phyloP scores from a whole-genome alignment of 2,113 vertebrate genomes.

The Chaetodon auriga region DNA sequence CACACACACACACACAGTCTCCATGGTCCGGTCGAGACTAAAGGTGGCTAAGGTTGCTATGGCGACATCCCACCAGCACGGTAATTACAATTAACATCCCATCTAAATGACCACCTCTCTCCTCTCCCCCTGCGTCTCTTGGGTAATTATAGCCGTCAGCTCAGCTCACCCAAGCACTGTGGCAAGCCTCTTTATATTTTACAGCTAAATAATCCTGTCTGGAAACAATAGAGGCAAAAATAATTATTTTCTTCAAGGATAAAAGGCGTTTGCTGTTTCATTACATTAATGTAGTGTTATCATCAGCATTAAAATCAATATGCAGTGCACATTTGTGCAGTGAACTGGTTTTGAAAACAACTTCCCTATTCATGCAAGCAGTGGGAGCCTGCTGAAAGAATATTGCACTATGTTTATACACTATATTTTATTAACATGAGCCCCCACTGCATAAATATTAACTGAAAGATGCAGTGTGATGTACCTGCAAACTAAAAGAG shows the following conservation, averaged over 20 bases:
- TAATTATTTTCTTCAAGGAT: constrained; percentile 42
- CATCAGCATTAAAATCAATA: constrained; percentile 59
- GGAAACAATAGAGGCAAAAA: constrained; percentile 56
- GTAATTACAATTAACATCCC: constrained; percentile 83
- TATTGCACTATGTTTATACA: constrained; percentile 5
- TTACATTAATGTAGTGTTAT: constrained; percentile 35
- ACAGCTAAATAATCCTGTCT: constrained; percentile 67
- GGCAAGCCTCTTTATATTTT: constrained; percentile 63
- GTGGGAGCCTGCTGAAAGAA: neutral
- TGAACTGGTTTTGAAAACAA: constrained; percentile 32
- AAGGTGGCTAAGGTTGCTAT: constrained; percentile 72
- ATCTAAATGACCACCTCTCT: constrained; percentile 79
- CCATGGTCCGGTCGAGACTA: constrained; percentile 60
- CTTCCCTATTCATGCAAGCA: constrained; percentile 21
- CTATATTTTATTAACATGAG: constrained; percentile 30
- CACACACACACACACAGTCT: constrained; percentile 25
- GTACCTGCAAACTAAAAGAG: constrained; percentile 25
- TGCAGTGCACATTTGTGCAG: constrained; percentile 45
- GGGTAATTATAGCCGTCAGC: constrained; percentile 74
- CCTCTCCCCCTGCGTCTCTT: constrained; percentile 57
- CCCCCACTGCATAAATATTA: constrained; percentile 5
- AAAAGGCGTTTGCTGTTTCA: constrained; percentile 56
- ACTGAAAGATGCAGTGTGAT: neutral
- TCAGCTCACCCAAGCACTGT: constrained; percentile 59
- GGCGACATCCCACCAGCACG: constrained; percentile 74